phyloP scores from a whole-genome alignment of 2,888 invertebrate genomes.

The Loripinus fragilis region DNA sequence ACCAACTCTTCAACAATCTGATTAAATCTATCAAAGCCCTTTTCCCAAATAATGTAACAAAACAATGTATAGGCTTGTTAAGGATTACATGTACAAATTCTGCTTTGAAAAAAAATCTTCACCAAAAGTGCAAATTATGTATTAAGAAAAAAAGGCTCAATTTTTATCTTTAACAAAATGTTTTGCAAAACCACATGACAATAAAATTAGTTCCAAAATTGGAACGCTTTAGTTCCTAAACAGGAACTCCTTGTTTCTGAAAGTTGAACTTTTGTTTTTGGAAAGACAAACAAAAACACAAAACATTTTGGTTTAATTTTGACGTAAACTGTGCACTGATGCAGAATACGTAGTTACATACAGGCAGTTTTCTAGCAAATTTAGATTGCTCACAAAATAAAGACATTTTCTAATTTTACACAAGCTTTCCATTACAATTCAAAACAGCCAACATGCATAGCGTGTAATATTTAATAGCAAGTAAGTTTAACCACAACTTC shows the following conservation, averaged over 20 bases:
- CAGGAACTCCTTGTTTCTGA: not conserved
- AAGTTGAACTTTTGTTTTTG: not conserved
- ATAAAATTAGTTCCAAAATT: slow-evolving; percentile 10
- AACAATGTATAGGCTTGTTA: slow-evolving; percentile 8
- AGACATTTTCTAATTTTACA: slow-evolving; percentile 43
- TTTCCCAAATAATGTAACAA: slow-evolving; percentile 7
- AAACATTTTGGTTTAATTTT: slow-evolving; percentile 12
- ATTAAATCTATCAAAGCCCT: slow-evolving; percentile 11
- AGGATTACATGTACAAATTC: not conserved
- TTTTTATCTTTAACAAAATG: slow-evolving; percentile 17
- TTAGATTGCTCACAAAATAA: slow-evolving; percentile 22
- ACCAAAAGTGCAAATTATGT: slow-evolving; percentile 23
- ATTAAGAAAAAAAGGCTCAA: slow-evolving; percentile 1
- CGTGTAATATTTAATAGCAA: slow-evolving; percentile 50
- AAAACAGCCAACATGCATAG: slow-evolving; percentile 65
- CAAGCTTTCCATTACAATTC: slow-evolving; percentile 58
- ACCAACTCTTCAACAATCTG: slow-evolving; percentile 9
- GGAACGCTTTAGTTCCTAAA: not conserved
- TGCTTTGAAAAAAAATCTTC: slow-evolving; percentile 3
- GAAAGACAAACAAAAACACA: slow-evolving; percentile 8
- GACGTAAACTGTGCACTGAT: slow-evolving; percentile 1
- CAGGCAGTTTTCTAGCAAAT: slow-evolving; percentile 17
- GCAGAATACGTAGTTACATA: slow-evolving; percentile 20
- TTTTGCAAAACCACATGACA: slow-evolving; percentile 80
- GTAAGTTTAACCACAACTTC: slow-evolving; percentile 21